Evolutionary conservation across 2,797 vertebrate species (phyloP).

Genomic region (Acanthiza pusilla): DNA sequence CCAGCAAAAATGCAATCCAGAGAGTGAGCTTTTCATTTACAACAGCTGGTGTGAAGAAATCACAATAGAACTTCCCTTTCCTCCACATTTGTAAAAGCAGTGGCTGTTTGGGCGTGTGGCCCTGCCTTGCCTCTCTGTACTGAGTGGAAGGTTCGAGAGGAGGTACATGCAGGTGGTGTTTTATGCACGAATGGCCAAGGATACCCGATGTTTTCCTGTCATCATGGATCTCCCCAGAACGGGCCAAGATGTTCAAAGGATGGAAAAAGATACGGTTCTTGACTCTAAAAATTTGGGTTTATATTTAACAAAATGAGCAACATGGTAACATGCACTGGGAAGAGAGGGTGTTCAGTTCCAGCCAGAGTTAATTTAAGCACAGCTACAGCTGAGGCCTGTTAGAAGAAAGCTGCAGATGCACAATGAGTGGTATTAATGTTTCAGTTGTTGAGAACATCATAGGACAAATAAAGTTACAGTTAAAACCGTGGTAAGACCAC

Average conservation of each 20-base stretch:
- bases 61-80: not conserved
- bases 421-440: not conserved
- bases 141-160: not conserved
- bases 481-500: not conserved
- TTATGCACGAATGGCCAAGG: not conserved
- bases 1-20: not conserved
- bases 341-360: not conserved
- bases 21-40: not conserved
- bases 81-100: not conserved
- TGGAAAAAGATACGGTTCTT: not conserved
- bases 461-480: not conserved
- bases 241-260: not conserved
- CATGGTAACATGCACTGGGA: rapidly evolving
- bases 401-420: not conserved
- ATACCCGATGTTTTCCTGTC: not conserved
- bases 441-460: not conserved
- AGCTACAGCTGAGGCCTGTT: not conserved
- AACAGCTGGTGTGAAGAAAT: not conserved
- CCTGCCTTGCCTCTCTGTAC: not conserved
- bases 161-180: not conserved
- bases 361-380: not conserved
- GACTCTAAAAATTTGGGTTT: not conserved
- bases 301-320: not conserved
- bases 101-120: rapidly evolving
- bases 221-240: not conserved